A percentile compares a stretch with the other conserved stretches of the same genome.
These are phyloP conservation scores for Drosophila ficusphila DNA, from an alignment of 1,140 invertebrate genomes.

Conservation along the genomic window DNA sequence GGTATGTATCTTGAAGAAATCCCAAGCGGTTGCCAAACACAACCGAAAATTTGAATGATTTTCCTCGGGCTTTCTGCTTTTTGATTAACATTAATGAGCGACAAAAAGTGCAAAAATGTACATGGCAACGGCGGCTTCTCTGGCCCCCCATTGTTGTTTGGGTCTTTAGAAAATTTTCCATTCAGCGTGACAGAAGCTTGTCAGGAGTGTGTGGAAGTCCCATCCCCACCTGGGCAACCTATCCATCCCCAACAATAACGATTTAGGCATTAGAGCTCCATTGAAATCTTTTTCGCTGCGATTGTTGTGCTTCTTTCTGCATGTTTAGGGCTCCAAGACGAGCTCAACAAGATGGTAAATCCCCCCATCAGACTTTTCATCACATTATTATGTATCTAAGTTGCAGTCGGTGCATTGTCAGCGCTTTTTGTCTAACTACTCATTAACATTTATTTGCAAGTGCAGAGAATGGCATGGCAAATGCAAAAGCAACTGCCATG, in stretches of 20 bases:
- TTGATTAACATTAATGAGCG: conserved; percentile 79
- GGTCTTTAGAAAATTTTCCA: conserved; percentile 59
- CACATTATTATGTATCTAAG: conserved; percentile 54
- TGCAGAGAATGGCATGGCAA: conserved; percentile 65
- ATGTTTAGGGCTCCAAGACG: conserved; percentile 29
- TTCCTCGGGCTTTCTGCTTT: conserved; percentile 51
- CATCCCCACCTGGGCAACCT: conserved; percentile 34
- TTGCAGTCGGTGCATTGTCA: conserved; percentile 69
- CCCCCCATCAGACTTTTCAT: conserved; percentile 47
- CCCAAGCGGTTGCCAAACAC: conserved; percentile 44
- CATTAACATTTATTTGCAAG: conserved; percentile 82
- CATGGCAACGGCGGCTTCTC: conserved; percentile 60
- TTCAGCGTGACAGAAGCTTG: conserved; percentile 63
- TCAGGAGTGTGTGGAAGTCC: conserved; percentile 32
- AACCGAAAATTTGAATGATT: conserved; percentile 43
- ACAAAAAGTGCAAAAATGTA: conserved; percentile 79
- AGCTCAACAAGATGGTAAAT: conserved; percentile 25
- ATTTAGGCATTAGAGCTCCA: conserved; percentile 76
- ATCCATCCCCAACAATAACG: conserved; percentile 55
- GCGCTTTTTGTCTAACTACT: conserved; percentile 77
- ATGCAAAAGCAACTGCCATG: conserved; percentile 75
- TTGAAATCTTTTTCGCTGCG: conserved; percentile 65
- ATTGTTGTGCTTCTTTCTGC: conserved; percentile 61
- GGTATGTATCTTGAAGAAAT: conserved; percentile 25
- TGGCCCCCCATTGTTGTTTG: conserved; percentile 46